A percentile compares a stretch with the other conserved stretches of the same genome.
Conservation (phyloP, 2,888 invertebrate genomes). For the Drosophila ustulata region DNA sequence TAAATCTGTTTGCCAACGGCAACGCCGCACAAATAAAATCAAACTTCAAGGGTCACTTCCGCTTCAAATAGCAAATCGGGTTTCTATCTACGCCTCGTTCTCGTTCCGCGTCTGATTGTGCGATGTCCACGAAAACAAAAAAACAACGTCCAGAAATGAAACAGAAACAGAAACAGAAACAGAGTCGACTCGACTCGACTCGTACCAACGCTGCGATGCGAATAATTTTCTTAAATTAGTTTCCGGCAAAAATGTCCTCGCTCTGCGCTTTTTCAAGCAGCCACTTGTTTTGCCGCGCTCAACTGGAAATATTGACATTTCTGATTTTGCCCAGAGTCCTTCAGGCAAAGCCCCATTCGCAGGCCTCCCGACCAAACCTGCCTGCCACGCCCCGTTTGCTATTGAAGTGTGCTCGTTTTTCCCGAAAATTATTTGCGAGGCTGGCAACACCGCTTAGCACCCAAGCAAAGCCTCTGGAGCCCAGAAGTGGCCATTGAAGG, state of each 20-base stretch:
- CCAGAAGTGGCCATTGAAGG: conserved; percentile 40
- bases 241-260: conserved; percentile 66
- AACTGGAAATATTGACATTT: conserved; percentile 76
- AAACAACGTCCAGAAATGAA: conserved; percentile 46
- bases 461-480: conserved; percentile 8
- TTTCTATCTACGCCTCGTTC: conserved; percentile 44
- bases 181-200: background rate
- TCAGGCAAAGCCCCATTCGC: conserved; percentile 33
- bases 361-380: background rate
- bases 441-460: conserved; percentile 43
- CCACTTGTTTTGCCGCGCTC: conserved; percentile 67
- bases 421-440: conserved; percentile 46
- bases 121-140: conserved; percentile 21
- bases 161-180: conserved; percentile 50
- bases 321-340: conserved; percentile 54
- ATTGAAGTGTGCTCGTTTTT: conserved; percentile 36
- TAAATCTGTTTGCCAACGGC: conserved; percentile 69
- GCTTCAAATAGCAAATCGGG: conserved; percentile 75
- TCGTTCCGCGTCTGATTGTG: conserved; percentile 19
- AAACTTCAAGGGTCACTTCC: conserved; percentile 81
- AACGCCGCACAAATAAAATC: conserved; percentile 75
- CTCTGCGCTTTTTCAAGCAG: conserved; percentile 55
- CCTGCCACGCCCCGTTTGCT: conserved; percentile 21
- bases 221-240: conserved; percentile 75
- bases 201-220: conserved; percentile 35